Conservation (phyloP, 2,113 vertebrate species). For the Melanocharis versteri region DNA sequence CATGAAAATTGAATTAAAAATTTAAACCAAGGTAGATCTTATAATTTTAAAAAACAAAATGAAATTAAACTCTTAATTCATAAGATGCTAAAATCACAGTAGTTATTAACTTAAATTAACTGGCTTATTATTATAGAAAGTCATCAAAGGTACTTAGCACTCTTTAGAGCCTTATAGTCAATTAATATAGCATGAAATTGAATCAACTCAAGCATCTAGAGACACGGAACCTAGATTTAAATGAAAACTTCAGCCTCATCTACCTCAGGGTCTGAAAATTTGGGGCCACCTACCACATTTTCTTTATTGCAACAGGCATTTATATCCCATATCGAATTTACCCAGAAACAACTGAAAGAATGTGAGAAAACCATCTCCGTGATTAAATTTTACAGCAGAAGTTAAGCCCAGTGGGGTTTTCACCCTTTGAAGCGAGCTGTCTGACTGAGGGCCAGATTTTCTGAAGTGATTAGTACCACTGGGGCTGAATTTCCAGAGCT, state of each 20-base stretch:
- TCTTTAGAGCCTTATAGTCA: slow-evolving; percentile 42
- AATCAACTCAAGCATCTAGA: slow-evolving; percentile 49
- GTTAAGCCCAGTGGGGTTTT: slow-evolving; percentile 30
- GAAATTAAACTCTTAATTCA: slow-evolving; percentile 33
- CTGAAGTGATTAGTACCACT: slow-evolving; percentile 33
- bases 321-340: slow-evolving; percentile 4
- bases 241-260: slow-evolving; percentile 27
- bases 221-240: slow-evolving; percentile 43
- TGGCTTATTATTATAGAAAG: slow-evolving; percentile 46
- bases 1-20: background rate
- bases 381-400: slow-evolving; percentile 20
- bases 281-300: slow-evolving; percentile 26
- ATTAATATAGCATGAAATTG: slow-evolving; percentile 63
- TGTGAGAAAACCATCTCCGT: slow-evolving; percentile 25
- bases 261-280: slow-evolving; percentile 38
- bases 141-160: slow-evolving; percentile 52
- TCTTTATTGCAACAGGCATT: background rate
- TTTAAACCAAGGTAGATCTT: slow-evolving; percentile 23
- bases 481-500: background rate
- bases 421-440: slow-evolving; percentile 40
- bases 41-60: background rate
- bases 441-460: slow-evolving; percentile 34
- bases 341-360: slow-evolving; percentile 10
- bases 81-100: slow-evolving; percentile 32
- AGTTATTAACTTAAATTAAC: slow-evolving; percentile 59